phyloP scores from a whole-genome alignment of 2,888 invertebrate genomes.

The Heliconius ethilla region DNA sequence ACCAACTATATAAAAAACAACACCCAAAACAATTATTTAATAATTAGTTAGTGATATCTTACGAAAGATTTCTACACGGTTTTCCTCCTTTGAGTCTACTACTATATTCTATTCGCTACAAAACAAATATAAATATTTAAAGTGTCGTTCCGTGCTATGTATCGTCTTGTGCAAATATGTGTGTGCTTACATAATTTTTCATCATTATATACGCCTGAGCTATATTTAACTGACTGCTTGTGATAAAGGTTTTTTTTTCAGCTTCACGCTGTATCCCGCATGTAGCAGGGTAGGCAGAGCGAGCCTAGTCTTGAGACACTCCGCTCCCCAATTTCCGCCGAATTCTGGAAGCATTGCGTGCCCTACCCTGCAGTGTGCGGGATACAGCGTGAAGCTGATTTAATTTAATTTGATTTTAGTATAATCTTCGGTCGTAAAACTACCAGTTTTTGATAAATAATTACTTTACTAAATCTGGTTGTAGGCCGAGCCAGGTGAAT shows the following conservation, averaged over 20 bases:
- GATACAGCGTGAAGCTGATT: no score
- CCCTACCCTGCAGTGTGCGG: no score
- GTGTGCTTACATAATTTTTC: slow-evolving; percentile 16
- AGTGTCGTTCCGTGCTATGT: not conserved
- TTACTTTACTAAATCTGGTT: no score
- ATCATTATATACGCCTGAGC: not conserved
- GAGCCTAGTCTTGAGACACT: no score
- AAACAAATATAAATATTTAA: not conserved
- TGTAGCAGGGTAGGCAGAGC: no score
- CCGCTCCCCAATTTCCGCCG: no score
- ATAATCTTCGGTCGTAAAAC: no score
- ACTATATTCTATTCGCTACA: not conserved
- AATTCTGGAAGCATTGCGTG: no score
- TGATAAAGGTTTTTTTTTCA: not conserved
- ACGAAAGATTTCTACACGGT: slow-evolving; percentile 6
- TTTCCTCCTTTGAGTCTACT: slow-evolving; percentile 10
- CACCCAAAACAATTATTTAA: slow-evolving; percentile 14
- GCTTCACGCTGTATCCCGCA: not conserved
- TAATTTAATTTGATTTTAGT: no score
- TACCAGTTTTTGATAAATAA: no score
- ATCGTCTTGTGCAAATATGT: slow-evolving; percentile 6
- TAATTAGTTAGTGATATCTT: not conserved
- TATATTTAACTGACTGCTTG: slow-evolving; percentile 16
- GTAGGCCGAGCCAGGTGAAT: no score
- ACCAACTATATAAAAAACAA: not conserved